Base-by-base conservation (phyloP, 30 jellyfish, hydroid and myxozoan species). In the Clytia hemisphaerica region DNA sequence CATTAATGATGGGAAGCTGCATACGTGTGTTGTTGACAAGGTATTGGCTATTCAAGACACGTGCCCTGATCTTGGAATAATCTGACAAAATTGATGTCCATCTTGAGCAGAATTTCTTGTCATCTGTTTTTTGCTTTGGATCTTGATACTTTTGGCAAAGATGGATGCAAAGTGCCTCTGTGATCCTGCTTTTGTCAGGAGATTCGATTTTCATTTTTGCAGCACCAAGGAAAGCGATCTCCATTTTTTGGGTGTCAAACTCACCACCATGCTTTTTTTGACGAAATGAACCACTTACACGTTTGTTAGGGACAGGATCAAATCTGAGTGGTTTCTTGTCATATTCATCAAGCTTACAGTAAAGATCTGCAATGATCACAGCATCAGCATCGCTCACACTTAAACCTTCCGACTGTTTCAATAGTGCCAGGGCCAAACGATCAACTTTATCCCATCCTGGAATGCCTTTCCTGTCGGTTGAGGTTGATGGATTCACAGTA, bases 361-460 rank as follows among this genome's bases (percentile, higher is more conserved):
- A 50, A 75, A 71, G 32, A 37, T 50, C 7, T 19, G 16, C n/a
- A 10, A 68, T 34, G 6, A 35, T 27, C 0, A 4, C 49, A 14
- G 72, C 80, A 14, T 45, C 71, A 30, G 69, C n/a, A 7, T 27
- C 44, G 10, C 71, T 6, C 25, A 68, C 35, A 27, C 75, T 71
- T 15, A 29, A 28, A 26, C 76, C 83, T 9, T 16, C n/a, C 3
- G 37, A 19, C 4, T 48, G 58, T 6, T 19, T 15, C 51, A 66
- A 44, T 24, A 33, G 46, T 37, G 69, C 69, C 24, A 29, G 75
- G 12, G 72, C 78, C 19, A 66, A 44, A 4, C 9, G 54, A 66
- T 66, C 69, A 15, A 66, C 78, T 66, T 66, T 66, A 6, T 66
- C 73, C 78, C 78, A 66, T 18, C 73, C 73, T 15, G 78, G 78